Conservation (phyloP, 2,113 vertebrate species). For the Peromyscus polionotus region DNA sequence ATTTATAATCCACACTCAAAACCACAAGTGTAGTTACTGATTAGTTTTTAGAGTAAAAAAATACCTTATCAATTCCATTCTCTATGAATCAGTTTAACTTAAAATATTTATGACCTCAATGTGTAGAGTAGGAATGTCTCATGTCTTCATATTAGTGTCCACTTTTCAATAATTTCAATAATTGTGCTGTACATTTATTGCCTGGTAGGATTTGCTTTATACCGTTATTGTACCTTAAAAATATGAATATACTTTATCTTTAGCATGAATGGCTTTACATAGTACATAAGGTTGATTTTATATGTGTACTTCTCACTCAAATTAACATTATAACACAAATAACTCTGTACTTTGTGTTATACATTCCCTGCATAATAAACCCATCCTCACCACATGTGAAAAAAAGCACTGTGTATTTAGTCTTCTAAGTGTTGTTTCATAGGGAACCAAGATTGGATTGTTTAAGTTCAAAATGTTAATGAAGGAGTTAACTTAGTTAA, state of each 20-base stretch:
- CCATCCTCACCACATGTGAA: accelerated
- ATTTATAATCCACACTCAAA: background rate
- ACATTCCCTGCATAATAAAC: background rate
- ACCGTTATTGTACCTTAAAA: background rate
- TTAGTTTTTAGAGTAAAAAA: background rate
- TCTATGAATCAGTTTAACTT: background rate
- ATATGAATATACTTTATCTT: background rate
- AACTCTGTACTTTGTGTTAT: background rate
- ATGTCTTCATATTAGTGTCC: background rate
- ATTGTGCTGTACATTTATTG: background rate
- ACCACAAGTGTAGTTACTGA: background rate
- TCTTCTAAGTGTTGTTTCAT: background rate
- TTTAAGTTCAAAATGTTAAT: conserved; percentile 1
- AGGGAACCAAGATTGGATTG: background rate
- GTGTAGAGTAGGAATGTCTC: accelerated
- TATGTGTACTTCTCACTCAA: background rate
- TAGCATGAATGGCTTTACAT: background rate
- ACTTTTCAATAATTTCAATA: background rate
- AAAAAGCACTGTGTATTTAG: background rate
- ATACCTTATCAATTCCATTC: background rate
- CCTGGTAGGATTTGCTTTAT: background rate
- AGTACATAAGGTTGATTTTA: background rate
- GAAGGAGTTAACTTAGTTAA: background rate
- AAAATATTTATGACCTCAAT: background rate
- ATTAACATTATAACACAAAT: background rate